Evolutionary conservation across 2,888 invertebrate species (phyloP).

Genomic region (Eilema sororculum): DNA sequence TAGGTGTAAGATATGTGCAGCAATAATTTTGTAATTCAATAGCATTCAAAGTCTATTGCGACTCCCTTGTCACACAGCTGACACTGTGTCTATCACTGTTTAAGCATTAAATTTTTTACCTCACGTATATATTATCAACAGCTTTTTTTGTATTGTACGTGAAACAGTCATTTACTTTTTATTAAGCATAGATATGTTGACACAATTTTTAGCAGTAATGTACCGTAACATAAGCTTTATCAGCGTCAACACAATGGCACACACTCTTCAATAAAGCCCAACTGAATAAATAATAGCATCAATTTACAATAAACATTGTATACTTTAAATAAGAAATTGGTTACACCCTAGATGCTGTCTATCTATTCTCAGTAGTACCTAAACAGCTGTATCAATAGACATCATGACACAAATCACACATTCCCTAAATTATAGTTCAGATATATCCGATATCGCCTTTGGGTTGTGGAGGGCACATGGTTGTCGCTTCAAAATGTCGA

Average conservation of each 20-base stretch:
- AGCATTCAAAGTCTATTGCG: too few relatives aligned
- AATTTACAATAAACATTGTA: too few relatives aligned
- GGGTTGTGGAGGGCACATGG: too few relatives aligned
- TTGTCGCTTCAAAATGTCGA: too few relatives aligned
- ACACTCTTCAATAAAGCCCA: background rate
- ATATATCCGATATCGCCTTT: too few relatives aligned
- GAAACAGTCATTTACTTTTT: background rate
- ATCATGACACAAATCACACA: background rate
- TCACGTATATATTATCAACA: background rate
- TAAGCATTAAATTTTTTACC: background rate
- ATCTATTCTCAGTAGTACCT: background rate
- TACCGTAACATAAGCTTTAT: conserved; percentile 4
- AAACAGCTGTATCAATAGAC: background rate
- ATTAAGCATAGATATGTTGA: background rate
- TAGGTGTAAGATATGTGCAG: too few relatives aligned
- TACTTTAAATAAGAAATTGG: background rate
- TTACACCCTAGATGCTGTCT: background rate
- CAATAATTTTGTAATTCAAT: too few relatives aligned
- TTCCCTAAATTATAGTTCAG: background rate
- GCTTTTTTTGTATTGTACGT: background rate
- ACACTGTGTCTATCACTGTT: too few relatives aligned
- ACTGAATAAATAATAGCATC: background rate
- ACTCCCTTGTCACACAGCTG: too few relatives aligned
- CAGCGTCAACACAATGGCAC: background rate
- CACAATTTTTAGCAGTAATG: background rate